A percentile compares a stretch with the other conserved stretches of the same genome.
These are phyloP conservation scores for Thecocarcelia acutangulata DNA, from an alignment of 2,888 invertebrate species.

Conservation along the genomic window DNA sequence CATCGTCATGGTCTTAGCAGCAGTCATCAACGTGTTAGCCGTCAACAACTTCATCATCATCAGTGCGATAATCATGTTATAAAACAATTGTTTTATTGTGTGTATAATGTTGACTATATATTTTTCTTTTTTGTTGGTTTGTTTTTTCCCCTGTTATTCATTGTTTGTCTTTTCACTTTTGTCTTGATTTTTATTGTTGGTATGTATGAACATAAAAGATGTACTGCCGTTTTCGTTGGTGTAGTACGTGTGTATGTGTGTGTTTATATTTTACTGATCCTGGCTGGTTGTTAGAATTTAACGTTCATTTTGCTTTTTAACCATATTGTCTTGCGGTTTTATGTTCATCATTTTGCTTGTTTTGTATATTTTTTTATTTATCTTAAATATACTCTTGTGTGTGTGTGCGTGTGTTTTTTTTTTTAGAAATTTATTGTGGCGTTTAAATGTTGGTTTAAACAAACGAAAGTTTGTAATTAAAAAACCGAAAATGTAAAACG, in stretches of 20 bases:
- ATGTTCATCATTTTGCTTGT: conserved; percentile 36
- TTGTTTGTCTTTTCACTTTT: conserved; percentile 32
- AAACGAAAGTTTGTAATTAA: conserved; percentile 46
- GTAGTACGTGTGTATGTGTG: neutral
- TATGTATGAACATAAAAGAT: neutral
- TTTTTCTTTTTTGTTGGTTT: conserved; percentile 10
- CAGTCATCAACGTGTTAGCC: conserved; percentile 25
- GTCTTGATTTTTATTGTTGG: conserved; percentile 28
- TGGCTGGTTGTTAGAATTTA: conserved; percentile 18
- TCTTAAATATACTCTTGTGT: conserved; percentile 64
- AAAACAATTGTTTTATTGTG: conserved; percentile 55
- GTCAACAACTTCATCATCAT: conserved; percentile 39
- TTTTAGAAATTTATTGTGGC: conserved; percentile 46
- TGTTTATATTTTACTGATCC: conserved; percentile 21
- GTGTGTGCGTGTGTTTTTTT: conserved; percentile 29
- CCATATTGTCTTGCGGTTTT: conserved; percentile 65
- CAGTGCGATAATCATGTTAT: conserved; percentile 29
- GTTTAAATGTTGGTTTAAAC: conserved; percentile 29
- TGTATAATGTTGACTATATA: conserved; percentile 39
- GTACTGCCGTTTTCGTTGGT: neutral
- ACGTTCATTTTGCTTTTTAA: conserved; percentile 26
- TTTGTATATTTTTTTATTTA: conserved; percentile 6
- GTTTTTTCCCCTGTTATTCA: conserved; percentile 13
- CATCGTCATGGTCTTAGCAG: conserved; percentile 39
- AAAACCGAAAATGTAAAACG: conserved; percentile 10